Percentiles rank a stretch among this genome's conserved stretches.
Evolutionary conservation across 1,140 invertebrate species (phyloP).

Genomic region (Heterodera carotae): DNA sequence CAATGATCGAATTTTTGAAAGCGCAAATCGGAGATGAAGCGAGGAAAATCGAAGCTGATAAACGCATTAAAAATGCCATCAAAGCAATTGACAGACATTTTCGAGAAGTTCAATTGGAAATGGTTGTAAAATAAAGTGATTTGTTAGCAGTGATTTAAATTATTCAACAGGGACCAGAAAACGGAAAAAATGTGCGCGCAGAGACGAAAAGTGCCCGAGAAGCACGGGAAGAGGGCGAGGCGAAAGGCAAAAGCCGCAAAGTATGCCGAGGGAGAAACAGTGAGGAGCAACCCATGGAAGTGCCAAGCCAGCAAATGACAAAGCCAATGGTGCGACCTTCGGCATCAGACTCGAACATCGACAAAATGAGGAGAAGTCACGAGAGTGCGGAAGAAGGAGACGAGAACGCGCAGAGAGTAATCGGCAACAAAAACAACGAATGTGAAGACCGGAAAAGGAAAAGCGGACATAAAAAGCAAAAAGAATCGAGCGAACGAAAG

Average conservation of each 20-base stretch:
- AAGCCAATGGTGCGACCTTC: background rate
- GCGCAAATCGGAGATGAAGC: conserved; percentile 61
- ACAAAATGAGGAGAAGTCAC: background rate
- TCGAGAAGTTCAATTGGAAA: conserved; percentile 39
- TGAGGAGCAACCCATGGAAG: background rate
- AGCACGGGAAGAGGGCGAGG: background rate
- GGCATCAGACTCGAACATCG: background rate
- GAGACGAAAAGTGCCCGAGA: conserved; percentile 13
- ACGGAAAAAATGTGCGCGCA: background rate
- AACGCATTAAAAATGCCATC: conserved; percentile 57
- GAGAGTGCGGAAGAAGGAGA: background rate
- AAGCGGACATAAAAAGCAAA: background rate
- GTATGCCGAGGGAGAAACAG: background rate
- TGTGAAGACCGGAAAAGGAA: background rate
- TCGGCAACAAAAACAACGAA: background rate
- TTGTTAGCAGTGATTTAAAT: background rate
- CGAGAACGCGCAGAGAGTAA: background rate
- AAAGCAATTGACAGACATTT: conserved; percentile 64
- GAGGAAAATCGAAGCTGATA: conserved; percentile 58
- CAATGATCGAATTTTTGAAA: conserved; percentile 55
- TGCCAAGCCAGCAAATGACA: background rate
- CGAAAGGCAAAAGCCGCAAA: background rate
- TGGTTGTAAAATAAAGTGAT: background rate
- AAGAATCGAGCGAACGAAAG: conserved; percentile 5
- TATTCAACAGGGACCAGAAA: conserved; percentile 7